Evolutionary conservation across 2,113 vertebrate genomes (phyloP), one percentile per base, ranked within the genome.

Genomic region (Trichomycterus rosablanca): DNA sequence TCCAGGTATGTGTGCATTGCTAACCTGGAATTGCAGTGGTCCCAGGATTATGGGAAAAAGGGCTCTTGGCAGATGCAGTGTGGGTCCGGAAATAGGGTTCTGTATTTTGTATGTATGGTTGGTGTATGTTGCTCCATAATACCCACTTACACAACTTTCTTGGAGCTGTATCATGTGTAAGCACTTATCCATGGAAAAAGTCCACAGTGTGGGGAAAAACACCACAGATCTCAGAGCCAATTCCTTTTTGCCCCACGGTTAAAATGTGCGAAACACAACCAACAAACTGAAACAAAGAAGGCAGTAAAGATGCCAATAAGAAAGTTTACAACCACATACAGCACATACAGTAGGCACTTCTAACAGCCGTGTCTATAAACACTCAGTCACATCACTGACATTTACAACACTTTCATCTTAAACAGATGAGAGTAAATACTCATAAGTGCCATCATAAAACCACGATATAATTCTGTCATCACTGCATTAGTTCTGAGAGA

Each of bases 371-470:
- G 30, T 50, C 61, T 35, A 51, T 59, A 63, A 71, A 76, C 49
- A 52, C 48, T 26, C 30, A 53, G 34, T 46, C 40, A 52, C 18
- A 39, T 24, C 22, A 30, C 35, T 24, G 54, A 51, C 58, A 40
- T 53, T 59, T 61, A 75, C 55, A 52, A 58, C 24, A 22, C 48
- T 40, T 63, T 66, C 35, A 63, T 69, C 64, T 65, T 70, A 67
- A 70, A 52, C 56, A 72, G 66, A 50, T 63, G 45, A 59, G 62
- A 39, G 53, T 44, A 63, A 68, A 71, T 26, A 55, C 57, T 56
- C 66, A 58, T 71, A 67, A 77, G 59, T 34, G 7, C 19, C 15
- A n/a, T 37, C 48, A 51, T 66, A 59, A 72, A 70, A 70, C 35
- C 42, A 37, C 23, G 39, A 49, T 35, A 58, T 52, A 71, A 68